A percentile compares a stretch with the other conserved stretches of the same genome.
Conservation (phyloP, 2,113 vertebrate genomes). For the Ptilonorhynchus violaceus region DNA sequence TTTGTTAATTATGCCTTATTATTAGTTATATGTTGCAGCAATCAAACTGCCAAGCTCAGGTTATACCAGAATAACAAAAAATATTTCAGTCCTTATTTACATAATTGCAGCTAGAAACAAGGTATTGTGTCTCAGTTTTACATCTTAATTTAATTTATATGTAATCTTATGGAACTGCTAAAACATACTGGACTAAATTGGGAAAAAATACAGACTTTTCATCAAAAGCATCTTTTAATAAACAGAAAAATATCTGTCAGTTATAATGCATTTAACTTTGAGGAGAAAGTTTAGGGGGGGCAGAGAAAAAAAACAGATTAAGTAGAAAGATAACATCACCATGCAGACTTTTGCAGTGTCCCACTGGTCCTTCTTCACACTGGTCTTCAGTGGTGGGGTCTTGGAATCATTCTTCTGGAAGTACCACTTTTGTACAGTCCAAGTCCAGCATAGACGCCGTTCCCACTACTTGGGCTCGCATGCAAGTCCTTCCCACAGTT, state of each 20-base stretch:
- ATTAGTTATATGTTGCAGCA: not conserved
- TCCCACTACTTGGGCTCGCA: not conserved
- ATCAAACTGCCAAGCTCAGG: not conserved
- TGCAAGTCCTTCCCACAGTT: not conserved
- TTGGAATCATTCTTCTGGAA: not conserved
- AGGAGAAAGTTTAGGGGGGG: not conserved
- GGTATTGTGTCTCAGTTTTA: not conserved
- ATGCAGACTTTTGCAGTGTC: fast-evolving
- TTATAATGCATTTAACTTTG: not conserved
- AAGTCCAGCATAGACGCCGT: fast-evolving
- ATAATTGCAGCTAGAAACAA: not conserved
- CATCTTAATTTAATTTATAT: not conserved
- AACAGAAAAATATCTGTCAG: not conserved
- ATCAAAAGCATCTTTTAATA: not conserved
- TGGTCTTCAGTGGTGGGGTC: fast-evolving
- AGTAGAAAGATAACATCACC: not conserved
- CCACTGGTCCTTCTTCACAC: not conserved
- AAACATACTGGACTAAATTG: not conserved
- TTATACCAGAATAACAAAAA: not conserved
- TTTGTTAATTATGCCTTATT: not conserved
- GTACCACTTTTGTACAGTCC: not conserved
- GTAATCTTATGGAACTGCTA: not conserved
- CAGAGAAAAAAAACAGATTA: not conserved
- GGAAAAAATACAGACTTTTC: not conserved
- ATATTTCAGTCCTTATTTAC: not conserved